Base-by-base conservation (phyloP, 2,888 invertebrate genomes). In the Dynastes grantii region DNA sequence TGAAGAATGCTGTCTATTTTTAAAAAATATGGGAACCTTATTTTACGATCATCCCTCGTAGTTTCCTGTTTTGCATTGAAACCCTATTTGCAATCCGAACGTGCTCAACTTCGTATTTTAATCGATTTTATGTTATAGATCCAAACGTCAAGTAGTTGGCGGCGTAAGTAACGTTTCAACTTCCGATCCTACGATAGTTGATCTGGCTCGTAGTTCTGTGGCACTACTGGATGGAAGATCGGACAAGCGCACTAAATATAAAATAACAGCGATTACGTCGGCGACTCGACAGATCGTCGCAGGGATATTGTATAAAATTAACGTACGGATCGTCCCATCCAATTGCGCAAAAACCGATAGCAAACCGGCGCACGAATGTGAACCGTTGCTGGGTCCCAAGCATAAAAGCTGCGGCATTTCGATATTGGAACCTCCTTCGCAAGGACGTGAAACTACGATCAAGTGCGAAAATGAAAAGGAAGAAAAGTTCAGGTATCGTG, bases 351-450 rank as follows among this genome's bases (percentile, higher is more conserved):
- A 89, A 81, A 77, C 51, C 55, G 84, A 83, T 51, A 83, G 84
- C 53, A 83, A 82, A 55, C 83, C 86, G 78, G 78, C 84, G 27
- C 83, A 84, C 37, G 82, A 81, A 4, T 83, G 84, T 49, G 80
- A 79, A 4, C 75, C 85, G n/a, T 83, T 85, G 61, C 79, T 87
- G 63, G 83, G 87, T 37, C 81, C 87, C 0, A 84, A 85, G 29
- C 82, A 84, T 53, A 83, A 84, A 16, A 79, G 83, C 1, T 93
- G 93, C 83, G 81, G 88, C 40, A 84, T 92, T 40, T 82, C 86
- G 63, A 88, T 92, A 37, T 93, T 92, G 92, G 91, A 92, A 70
- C 89, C 90, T 83, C 90, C 91, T 1, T 93, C 93, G 22, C 81
- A 91, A 49, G 88, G 88, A 2, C 88, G 86, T 79, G 87, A 90